Base-by-base conservation (phyloP, 2,797 vertebrate species). In the Coranthus polyacanthus region DNA sequence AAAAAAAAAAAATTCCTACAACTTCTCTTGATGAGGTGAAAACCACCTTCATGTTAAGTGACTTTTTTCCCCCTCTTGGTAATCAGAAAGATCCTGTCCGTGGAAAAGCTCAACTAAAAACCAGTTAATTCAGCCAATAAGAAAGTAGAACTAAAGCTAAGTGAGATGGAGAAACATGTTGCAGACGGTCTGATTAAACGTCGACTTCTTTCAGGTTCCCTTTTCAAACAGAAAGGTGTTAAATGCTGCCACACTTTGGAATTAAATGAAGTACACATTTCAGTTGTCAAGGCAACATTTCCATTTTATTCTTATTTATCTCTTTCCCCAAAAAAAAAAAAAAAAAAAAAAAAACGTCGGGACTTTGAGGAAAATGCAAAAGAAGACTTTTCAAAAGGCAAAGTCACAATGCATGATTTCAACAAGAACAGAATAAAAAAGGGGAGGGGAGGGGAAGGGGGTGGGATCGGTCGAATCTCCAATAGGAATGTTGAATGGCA, bases 321-420 rank as follows among this genome's bases (percentile, higher is more conserved):
- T 47, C 63, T 75, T 75, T 64, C 50, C 81, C 22, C 86, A 55
- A 78, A 85, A 50, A 72, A 82, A 86, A 76, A 70, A 86, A 74
- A 83, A 55, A 78, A 85, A 50, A 72, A 82, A 86, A 76, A 70
- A 86, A 74, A 83, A 15, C 18, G 46, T 58, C 54, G 16, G 65
- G 84, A 84, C 61, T 63, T 75, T 58, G 78, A 74, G 81, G 43
- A 83, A 87, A 84, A 90, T 77, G 73, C 67, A 86, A 87, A 87
- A 83, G 69, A 88, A 90, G 24, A 89, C 83, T 82, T 76, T 55
- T 26, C 6, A 26, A 51, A 67, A 86, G 75, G 75, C 74, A 86
- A 84, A 85, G 87, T 86, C 80, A 89, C 86, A 81, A 89, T 90
- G 85, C 85, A 77, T 37, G 49, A 52, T 74, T 15, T 77, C 20